These are phyloP conservation scores for Cryptoleucopteryx plumbea DNA, from an alignment of 2,113 vertebrate genomes.

Conservation along the genomic window DNA sequence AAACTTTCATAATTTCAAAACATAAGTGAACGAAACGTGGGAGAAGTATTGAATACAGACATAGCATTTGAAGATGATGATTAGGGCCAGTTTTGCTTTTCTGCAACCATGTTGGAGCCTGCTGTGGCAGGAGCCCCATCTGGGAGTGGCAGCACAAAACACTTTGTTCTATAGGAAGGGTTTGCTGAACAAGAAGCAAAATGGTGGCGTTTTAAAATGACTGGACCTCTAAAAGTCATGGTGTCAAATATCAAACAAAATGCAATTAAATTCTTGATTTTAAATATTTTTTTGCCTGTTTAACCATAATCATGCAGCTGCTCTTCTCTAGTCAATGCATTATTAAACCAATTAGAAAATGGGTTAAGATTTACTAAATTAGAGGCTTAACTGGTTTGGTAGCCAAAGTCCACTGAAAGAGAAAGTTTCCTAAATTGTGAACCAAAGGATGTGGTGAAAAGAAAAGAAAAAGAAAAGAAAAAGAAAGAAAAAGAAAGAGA, in stretches of 20 bases:
- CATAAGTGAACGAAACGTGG: background rate
- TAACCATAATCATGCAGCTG: background rate
- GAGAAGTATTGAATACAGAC: background rate
- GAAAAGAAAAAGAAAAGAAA: background rate
- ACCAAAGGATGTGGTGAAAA: background rate
- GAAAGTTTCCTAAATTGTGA: background rate
- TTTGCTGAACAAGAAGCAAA: background rate
- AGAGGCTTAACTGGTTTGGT: background rate
- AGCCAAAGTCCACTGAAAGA: background rate
- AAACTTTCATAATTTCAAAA: background rate
- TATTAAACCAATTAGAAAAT: background rate
- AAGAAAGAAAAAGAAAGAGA: too few species aligned
- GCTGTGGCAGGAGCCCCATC: background rate
- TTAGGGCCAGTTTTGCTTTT: background rate
- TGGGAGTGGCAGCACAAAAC: background rate
- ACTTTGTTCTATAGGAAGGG: background rate
- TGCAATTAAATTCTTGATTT: background rate
- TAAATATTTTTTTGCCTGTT: background rate
- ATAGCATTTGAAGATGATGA: background rate
- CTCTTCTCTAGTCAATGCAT: background rate
- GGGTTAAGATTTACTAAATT: background rate
- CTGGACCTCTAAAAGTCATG: background rate
- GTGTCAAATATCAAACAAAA: background rate
- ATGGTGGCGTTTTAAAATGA: background rate
- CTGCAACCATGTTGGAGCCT: background rate